Conservation (phyloP, 2,888 invertebrate species). For the Lingula anatina region DNA sequence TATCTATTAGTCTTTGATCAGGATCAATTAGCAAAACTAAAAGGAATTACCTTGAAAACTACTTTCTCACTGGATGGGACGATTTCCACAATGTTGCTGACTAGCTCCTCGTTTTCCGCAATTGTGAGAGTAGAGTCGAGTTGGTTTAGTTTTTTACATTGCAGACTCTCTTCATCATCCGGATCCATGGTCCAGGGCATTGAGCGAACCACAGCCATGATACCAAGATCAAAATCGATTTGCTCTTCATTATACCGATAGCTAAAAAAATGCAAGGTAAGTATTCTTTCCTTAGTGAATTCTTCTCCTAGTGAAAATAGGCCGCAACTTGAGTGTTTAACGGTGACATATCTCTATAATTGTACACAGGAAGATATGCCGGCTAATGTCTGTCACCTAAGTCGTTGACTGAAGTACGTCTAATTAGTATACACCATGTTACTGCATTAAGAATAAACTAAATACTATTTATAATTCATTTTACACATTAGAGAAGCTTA, state of each 20-base stretch:
- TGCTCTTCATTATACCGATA: slow-evolving; percentile 29
- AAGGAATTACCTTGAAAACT: slow-evolving; percentile 18
- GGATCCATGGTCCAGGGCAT: slow-evolving; percentile 23
- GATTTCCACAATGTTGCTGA: slow-evolving; percentile 37
- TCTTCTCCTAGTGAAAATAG: no score
- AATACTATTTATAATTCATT: neutral
- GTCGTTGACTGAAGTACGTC: no score
- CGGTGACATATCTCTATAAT: no score
- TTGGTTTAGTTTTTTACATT: slow-evolving; percentile 19
- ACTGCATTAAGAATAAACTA: neutral
- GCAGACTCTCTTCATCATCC: slow-evolving; percentile 23
- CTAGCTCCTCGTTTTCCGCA: slow-evolving; percentile 35
- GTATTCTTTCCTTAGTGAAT: no score
- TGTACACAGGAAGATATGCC: no score
- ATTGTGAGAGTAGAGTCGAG: slow-evolving; percentile 21
- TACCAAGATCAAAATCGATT: slow-evolving; percentile 28
- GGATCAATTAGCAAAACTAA: no score
- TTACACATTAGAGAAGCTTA: slow-evolving; percentile 3
- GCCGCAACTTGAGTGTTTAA: no score
- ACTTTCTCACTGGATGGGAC: slow-evolving; percentile 14
- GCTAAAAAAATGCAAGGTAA: neutral
- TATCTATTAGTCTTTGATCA: no score
- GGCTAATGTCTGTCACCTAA: no score
- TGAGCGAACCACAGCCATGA: slow-evolving; percentile 35
- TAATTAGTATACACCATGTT: no score